Conservation (phyloP, 30 jellyfish, hydroid and myxozoan species). For the Cassiopea andromeda region DNA sequence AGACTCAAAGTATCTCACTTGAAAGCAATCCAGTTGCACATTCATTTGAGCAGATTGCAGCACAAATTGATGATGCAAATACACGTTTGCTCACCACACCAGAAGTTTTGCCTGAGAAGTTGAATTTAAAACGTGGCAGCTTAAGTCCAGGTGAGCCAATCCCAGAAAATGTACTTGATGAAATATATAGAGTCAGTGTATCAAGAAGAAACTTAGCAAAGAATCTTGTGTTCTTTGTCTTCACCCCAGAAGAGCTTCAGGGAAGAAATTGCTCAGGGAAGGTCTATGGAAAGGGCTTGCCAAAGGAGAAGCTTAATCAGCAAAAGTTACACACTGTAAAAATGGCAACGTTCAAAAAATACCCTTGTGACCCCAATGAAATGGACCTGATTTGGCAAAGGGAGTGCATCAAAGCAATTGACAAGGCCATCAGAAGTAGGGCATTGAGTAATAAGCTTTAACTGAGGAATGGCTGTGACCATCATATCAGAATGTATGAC, state of each 20-base stretch:
- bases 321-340: conserved; percentile 38
- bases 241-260: conserved; percentile 57
- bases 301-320: conserved; percentile 58
- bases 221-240: conserved; percentile 53
- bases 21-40: conserved; percentile 54
- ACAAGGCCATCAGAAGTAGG: conserved; percentile 65
- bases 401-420: conserved; percentile 71
- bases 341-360: conserved; percentile 49
- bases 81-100: conserved; percentile 31
- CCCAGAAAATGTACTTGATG: conserved; percentile 46
- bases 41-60: conserved; percentile 50
- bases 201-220: conserved; percentile 65
- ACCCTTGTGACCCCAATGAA: conserved; percentile 62
- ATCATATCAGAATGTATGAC: neutral
- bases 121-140: conserved; percentile 30
- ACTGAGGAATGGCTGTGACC: neutral
- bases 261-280: conserved; percentile 73
- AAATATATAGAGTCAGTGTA: conserved; percentile 36
- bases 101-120: conserved; percentile 25
- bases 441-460: conserved; percentile 41
- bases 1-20: conserved; percentile 22
- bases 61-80: conserved; percentile 36
- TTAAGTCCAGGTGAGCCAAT: conserved; percentile 45
- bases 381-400: conserved; percentile 69
- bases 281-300: conserved; percentile 54